Evolutionary conservation across 92 coral and sea anemone genomes (phyloP).

Genomic region (Porites divaricata): DNA sequence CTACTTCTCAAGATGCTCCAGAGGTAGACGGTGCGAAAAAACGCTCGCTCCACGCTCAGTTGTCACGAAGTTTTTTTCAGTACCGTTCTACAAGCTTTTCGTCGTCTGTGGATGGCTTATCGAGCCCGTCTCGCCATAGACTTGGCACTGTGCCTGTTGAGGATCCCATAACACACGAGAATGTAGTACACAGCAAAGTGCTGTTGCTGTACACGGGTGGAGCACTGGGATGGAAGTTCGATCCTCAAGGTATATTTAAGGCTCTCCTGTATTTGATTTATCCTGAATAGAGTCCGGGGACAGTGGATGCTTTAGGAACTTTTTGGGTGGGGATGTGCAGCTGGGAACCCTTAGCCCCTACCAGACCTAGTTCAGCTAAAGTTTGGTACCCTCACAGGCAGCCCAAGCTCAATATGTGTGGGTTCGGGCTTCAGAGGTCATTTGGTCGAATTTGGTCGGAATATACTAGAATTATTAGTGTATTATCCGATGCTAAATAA

Average conservation of each 20-base stretch:
- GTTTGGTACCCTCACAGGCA: no score
- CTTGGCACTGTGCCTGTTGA: conserved; percentile 41
- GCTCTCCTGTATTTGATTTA: neutral
- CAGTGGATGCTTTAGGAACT: neutral
- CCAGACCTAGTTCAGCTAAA: no score
- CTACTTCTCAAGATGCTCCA: neutral
- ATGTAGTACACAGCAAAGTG: conserved; percentile 65
- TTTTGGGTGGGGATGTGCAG: no score
- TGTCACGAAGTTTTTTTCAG: conserved; percentile 36
- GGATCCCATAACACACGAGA: conserved; percentile 67
- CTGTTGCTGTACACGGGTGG: conserved; percentile 85
- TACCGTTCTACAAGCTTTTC: conserved; percentile 24
- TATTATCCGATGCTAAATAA: no score
- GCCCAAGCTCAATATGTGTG: no score
- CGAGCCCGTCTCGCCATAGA: conserved; percentile 6
- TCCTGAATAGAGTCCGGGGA: neutral
- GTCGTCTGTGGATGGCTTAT: conserved; percentile 4
- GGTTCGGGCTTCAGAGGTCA: no score
- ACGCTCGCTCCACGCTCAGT: conserved; percentile 6
- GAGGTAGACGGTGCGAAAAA: neutral
- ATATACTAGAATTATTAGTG: no score
- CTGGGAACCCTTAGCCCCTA: no score
- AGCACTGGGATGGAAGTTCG: conserved; percentile 86
- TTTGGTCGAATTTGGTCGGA: no score
- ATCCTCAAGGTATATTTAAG: conserved; percentile 63